A percentile compares a stretch with the other conserved stretches of the same genome.
Conservation (phyloP, 2,113 vertebrate genomes). For the Sapayoa aenigma region DNA sequence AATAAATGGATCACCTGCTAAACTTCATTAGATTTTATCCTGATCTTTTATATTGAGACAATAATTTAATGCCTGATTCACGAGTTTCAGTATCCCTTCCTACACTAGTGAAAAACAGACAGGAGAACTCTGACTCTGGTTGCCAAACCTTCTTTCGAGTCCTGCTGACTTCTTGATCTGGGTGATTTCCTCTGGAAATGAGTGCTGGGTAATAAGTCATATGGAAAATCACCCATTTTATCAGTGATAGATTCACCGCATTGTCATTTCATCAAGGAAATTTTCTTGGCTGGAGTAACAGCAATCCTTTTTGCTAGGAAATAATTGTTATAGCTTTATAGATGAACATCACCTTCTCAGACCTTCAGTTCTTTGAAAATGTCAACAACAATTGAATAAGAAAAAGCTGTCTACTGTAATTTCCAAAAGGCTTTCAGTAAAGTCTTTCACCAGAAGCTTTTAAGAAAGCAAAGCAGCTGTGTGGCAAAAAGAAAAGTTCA, state of each 20-base stretch:
- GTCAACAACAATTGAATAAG: background rate
- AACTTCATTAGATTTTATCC: background rate
- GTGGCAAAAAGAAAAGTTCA: background rate
- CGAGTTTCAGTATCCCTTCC: background rate
- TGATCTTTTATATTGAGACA: background rate
- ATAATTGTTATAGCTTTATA: background rate
- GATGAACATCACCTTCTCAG: background rate
- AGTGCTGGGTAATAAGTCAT: background rate
- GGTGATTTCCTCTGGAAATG: background rate
- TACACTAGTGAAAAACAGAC: background rate
- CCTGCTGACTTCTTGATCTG: background rate
- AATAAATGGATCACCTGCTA: background rate
- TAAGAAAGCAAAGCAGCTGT: background rate
- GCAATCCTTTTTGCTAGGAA: background rate
- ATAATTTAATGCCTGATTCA: background rate
- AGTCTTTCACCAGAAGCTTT: background rate
- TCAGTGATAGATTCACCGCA: background rate
- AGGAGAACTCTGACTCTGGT: background rate
- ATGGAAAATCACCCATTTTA: background rate
- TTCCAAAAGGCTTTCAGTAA: constrained; percentile 1
- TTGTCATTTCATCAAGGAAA: background rate
- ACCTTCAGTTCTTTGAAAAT: constrained; percentile 15
- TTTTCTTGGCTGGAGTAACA: background rate
- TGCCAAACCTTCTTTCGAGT: background rate
- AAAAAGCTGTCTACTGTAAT: background rate